phyloP scores from a whole-genome alignment of 2,797 vertebrate genomes.

The Amphiprion clarkii region DNA sequence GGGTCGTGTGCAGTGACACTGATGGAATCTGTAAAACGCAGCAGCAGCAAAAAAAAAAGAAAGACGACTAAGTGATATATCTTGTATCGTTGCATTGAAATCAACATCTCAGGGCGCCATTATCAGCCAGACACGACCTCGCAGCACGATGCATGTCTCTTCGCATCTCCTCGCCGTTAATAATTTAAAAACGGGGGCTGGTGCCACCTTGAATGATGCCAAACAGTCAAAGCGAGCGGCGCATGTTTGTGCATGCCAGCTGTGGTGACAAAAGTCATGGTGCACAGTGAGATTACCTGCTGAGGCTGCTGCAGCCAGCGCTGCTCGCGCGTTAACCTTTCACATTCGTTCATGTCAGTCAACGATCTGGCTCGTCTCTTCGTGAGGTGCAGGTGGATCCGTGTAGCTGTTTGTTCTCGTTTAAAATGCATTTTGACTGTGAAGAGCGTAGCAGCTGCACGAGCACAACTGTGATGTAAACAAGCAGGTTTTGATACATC shows the following conservation, averaged over 20 bases:
- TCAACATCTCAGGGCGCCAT: background rate
- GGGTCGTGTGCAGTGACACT: constrained; percentile 42
- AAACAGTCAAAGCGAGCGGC: constrained; percentile 11
- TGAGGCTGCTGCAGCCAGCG: constrained; percentile 15
- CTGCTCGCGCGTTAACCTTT: constrained; percentile 32
- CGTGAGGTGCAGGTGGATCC: background rate
- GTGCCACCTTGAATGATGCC: constrained; percentile 28
- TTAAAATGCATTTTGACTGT: constrained; percentile 39
- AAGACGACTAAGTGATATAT: constrained; percentile 56
- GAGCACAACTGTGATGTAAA: background rate
- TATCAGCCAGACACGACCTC: constrained; percentile 41
- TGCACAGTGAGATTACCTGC: constrained; percentile 29
- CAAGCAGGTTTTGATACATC: too few relatives aligned
- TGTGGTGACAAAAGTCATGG: constrained; percentile 33
- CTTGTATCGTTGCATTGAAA: constrained; percentile 35
- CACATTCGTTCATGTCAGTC: constrained; percentile 7
- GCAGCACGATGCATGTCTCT: constrained; percentile 24
- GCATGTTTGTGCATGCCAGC: constrained; percentile 14
- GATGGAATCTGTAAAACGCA: constrained; percentile 18
- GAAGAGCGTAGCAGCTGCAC: constrained; percentile 2
- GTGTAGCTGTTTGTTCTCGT: background rate
- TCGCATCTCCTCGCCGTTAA: constrained; percentile 13
- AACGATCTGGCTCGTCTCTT: constrained; percentile 14
- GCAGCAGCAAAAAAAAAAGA: constrained; percentile 6
- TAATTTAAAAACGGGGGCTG: background rate